A percentile compares a stretch with the other conserved stretches of the same genome.
Conservation (phyloP, 2,888 invertebrate genomes). For the Drosophila parthenogenetica region DNA sequence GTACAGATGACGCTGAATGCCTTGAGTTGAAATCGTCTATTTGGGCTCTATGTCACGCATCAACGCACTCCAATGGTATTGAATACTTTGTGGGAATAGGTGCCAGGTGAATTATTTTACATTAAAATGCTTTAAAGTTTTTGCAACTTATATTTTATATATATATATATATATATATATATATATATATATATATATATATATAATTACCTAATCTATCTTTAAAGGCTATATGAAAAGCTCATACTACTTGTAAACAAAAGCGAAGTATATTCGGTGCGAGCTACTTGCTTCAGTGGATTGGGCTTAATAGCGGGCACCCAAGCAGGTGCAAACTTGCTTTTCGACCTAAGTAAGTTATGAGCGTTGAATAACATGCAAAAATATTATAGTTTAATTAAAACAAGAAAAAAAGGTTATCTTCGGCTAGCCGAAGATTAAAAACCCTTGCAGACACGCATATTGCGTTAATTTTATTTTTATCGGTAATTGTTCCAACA, state of each 20-base stretch:
- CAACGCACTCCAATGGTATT: slow-evolving; percentile 91
- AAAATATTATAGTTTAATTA: too few relatives aligned
- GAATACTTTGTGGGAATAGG: slow-evolving; percentile 87
- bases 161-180: not conserved
- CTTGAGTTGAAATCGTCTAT: slow-evolving; percentile 93
- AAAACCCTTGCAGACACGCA: too few relatives aligned
- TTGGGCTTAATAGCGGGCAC: slow-evolving; percentile 93
- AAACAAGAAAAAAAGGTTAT: too few relatives aligned
- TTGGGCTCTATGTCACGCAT: slow-evolving; percentile 95
- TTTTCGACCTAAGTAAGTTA: slow-evolving; percentile 89
- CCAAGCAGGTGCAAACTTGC: slow-evolving; percentile 91
- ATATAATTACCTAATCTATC: too few relatives aligned
- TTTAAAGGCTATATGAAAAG: slow-evolving; percentile 83
- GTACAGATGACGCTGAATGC: slow-evolving; percentile 89
- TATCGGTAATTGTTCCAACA: too few relatives aligned
- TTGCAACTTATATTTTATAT: too few relatives aligned
- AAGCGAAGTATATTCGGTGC: slow-evolving; percentile 93
- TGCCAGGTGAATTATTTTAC: slow-evolving; percentile 69
- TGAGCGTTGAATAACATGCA: not conserved
- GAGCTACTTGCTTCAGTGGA: slow-evolving; percentile 95
- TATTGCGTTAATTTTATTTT: too few relatives aligned
- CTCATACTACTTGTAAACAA: slow-evolving; percentile 90
- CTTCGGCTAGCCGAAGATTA: too few relatives aligned
- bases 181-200: not conserved
- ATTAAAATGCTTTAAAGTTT: not conserved